Evolutionary conservation across 2,888 invertebrate species (phyloP), one percentile per base, ranked within the genome.

Genomic region (Leucozona laternaria): DNA sequence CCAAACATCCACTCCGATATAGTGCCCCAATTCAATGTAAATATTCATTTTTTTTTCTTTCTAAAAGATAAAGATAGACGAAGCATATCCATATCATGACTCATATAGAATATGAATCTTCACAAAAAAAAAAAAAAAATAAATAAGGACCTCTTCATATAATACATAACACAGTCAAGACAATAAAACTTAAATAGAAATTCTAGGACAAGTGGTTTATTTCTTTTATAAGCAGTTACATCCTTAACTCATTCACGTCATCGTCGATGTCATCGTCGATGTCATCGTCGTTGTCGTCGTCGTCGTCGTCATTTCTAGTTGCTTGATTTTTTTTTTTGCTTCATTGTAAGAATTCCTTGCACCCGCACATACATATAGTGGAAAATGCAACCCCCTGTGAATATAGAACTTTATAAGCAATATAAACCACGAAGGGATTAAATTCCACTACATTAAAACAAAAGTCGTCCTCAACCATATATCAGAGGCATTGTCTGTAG

Each of bases 161-260:
- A n/a, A 43, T 48, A 17, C 60, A 40, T n/a, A 34, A 50, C n/a
- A 6, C 22, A 66, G 48, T 34, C 31, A 37, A 84, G 75, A 84
- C 84, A 84, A 84, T 84, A 79, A 58, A 72, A 84, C 76, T 75
- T 76, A 79, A 84, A 79, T 84, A 79, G 57, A 84, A 71, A 72
- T 84, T 84, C 79, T 79, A 84, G 84, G 79, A 64, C 84, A 84
- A 84, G 84, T 84, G 79, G 76, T 66, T 84, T 84, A 72, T 83
- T 78, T 68, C 48, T 81, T 53, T 15, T 53, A 1, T 53, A 37
- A 22, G 55, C 60, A 48, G 82, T 82, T 78, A 78, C 77, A 78
- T 82, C 58, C 82, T 83, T 78, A 62, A 78, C 78, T 78, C 55
- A 53, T 57, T 68, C 22, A 60, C 58, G 50, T 50, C 66, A 66